Evolutionary conservation across 2,113 vertebrate species (phyloP), one percentile per base, ranked within the genome.

Genomic region (Limnothrissa miodon): DNA sequence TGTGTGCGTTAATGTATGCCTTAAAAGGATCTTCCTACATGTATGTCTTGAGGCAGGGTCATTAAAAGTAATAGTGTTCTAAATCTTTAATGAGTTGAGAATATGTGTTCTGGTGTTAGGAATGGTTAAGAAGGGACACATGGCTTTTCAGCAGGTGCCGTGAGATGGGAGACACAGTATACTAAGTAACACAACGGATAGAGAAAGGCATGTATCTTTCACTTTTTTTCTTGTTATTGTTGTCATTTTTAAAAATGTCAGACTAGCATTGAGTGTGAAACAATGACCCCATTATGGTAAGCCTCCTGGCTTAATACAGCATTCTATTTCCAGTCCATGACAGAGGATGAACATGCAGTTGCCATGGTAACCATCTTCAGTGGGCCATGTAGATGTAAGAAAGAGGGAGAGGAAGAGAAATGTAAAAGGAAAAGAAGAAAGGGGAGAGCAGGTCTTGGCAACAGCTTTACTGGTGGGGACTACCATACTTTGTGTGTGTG

Each of bases 321-420:
- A 79, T 79, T 19, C 45, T 59, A 51, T 70, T 83, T 84, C 5
- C 82, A 79, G 62, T 78, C 19, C 56, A 17, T 62, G 53, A 84
- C 79, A 78, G 83, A 80, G 79, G 53, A 83, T 80, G 87, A 87
- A 85, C 84, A 82, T 83, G 80, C 81, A 83, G 89, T 89, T 89
- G 62, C 83, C 79, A 89, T 86, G 84, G 84, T 59, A 0, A 88
- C 86, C 80, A 19, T 85, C 45, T 82, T 83, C 80, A 83, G 29
- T 85, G 79, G 85, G 48, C 83, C 84, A 62, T 86, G 82, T 23
- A 1, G 74, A 78, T 44, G 15, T 19, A 45, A 29, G 44, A 21
- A 15, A 36, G 33, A 48, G 56, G 11, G n/a, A 45, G 21, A 33
- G 48, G 78, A 78, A 33, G 17, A 46, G 45, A 83, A 80, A 79